Conservation (phyloP, 2,888 invertebrate genomes). For the Tetrapedia diversipes region DNA sequence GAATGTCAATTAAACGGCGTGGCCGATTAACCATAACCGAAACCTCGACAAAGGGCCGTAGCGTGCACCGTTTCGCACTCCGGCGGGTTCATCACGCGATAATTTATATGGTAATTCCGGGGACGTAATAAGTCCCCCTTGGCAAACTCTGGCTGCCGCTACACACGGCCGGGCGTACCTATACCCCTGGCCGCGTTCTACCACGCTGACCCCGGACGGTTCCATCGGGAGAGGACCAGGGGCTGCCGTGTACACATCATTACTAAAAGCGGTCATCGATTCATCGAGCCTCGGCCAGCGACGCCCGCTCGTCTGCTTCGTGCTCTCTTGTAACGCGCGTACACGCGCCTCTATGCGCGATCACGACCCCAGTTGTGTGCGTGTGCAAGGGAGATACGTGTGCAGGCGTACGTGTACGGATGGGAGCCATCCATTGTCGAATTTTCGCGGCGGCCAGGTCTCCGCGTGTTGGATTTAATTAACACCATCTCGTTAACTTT, state of each 20-base stretch:
- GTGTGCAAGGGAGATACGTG: too few species aligned
- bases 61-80: conserved; percentile 72
- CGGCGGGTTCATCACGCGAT: conserved; percentile 78
- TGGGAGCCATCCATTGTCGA: conserved; percentile 69
- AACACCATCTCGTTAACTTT: conserved; percentile 72
- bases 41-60: conserved; percentile 78
- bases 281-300: conserved; percentile 65
- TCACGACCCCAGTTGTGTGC: conserved; percentile 4
- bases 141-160: conserved; percentile 75
- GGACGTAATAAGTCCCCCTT: conserved; percentile 79
- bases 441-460: conserved; percentile 64
- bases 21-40: conserved; percentile 78
- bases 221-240: conserved; percentile 67
- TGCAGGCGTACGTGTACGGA: neutral
- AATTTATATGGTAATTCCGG: conserved; percentile 80
- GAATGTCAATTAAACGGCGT: conserved; percentile 74
- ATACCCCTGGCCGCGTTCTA: conserved; percentile 64
- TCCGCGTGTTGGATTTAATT: conserved; percentile 69
- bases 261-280: conserved; percentile 74
- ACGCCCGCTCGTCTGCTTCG: conserved; percentile 48
- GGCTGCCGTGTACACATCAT: conserved; percentile 73
- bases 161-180: conserved; percentile 72
- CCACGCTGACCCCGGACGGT: conserved; percentile 63
- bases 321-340: conserved; percentile 41
- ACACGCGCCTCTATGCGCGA: conserved; percentile 7